Base-by-base conservation (phyloP, 2,888 invertebrate genomes). In the Lepidonotus clava region DNA sequence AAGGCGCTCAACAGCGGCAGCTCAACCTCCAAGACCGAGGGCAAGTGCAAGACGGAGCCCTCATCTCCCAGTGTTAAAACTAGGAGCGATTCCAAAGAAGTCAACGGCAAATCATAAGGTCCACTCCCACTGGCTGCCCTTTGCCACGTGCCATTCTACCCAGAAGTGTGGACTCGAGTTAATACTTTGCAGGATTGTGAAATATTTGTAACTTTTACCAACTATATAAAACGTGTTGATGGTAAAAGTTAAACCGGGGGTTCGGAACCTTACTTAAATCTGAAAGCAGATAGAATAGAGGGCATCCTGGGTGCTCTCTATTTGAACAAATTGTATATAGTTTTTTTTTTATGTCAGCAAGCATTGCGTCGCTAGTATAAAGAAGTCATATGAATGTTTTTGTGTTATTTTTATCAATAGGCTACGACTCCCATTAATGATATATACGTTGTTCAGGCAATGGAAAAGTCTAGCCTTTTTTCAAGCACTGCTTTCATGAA, bases 1-100 rank as follows among this genome's bases (percentile, higher is more conserved):
- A 34, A 34, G 36, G 71, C 71, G 2, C 71, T 71, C 8, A 89
- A 87, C 40, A 89, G 89, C 6, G 91, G 92, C 80, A 53, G n/a
- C 38, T 46, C 28, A 24, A 76, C 40, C 21, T 38, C 36, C 71
- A 88, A 51, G 87, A 84, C 5, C 38, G 86, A 14, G 21, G 83
- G 24, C 66, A 85, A 85, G 41, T 14, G 40, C 80, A 80, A 80
- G 46, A 18, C 46, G 24, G 80, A 80, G 28, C 34, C 71, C 2
- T 21, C 71, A 18, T 41, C 46, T 6, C 28, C 80, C 21, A 51
- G 46, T n/a, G 80, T 80, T 28, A 80, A 80, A 32, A 28, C 24
- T 21, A 80, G 46, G 51, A 41, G 32, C 4, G 80, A 80, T 14
- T 46, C 80, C n/a, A 80, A 80, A 24, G 80, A 80, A 28, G 77